These are phyloP conservation scores for Drosophila mettleri DNA, from an alignment of 2,888 invertebrate genomes.

Conservation along the genomic window DNA sequence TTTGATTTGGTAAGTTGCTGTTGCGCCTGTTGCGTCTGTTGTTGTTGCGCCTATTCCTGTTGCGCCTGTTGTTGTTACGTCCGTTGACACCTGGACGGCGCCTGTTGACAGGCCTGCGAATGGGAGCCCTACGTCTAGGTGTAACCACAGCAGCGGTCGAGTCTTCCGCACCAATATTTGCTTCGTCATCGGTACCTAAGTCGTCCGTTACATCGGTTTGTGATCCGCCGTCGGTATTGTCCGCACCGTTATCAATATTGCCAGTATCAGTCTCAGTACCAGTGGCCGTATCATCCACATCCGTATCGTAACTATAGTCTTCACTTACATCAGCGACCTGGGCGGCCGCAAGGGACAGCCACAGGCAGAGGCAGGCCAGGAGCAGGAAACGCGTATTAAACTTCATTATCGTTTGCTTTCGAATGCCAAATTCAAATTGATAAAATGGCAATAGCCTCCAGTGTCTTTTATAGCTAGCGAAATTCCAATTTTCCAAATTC, in stretches of 20 bases:
- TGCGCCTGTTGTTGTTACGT: constrained; percentile 17
- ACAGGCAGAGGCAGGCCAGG: constrained; percentile 2
- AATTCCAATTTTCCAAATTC: background rate
- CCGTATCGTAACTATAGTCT: background rate
- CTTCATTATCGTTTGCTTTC: background rate
- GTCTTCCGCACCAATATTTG: background rate
- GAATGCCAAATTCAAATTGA: constrained; percentile 4
- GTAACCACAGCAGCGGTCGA: background rate
- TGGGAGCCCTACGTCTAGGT: background rate
- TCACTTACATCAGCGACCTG: background rate
- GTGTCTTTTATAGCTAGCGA: background rate
- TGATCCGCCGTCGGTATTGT: background rate
- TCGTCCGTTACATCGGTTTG: background rate
- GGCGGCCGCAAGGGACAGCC: background rate
- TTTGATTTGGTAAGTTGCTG: background rate
- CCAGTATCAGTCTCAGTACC: background rate
- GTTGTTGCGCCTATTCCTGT: constrained; percentile 3
- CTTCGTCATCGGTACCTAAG: no score
- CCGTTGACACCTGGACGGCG: constrained; percentile 7
- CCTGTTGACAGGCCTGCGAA: constrained; percentile 7
- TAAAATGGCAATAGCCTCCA: background rate
- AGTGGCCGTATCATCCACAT: background rate
- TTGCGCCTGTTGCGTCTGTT: background rate
- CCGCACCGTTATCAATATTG: no score
- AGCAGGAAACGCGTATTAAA: constrained; percentile 1